A percentile compares a stretch with the other conserved stretches of the same genome.
Conservation (phyloP, 2,888 invertebrate species). For the Aphidius colemani region DNA sequence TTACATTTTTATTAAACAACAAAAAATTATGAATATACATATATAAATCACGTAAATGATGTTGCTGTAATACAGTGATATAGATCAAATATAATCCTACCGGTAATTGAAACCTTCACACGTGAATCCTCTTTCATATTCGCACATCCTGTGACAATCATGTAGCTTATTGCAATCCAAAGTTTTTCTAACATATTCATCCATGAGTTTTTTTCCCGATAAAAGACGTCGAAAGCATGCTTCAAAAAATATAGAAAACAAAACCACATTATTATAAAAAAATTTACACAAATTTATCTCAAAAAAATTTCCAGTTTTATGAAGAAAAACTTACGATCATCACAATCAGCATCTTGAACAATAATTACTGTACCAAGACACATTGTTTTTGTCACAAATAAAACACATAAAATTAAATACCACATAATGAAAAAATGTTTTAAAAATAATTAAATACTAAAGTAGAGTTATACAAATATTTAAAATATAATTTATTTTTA, state of each 20-base stretch:
- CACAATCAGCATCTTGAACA: conserved; percentile 35
- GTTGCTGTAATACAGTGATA: not conserved
- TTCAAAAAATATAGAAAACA: conserved; percentile 56
- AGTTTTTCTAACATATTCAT: conserved; percentile 72
- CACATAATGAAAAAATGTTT: conserved; percentile 18
- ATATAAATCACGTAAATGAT: too few species aligned
- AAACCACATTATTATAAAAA: conserved; percentile 10
- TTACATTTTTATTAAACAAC: conserved; percentile 9
- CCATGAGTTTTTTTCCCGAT: conserved; percentile 73
- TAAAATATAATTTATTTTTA: not conserved
- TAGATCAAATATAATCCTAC: conserved; percentile 53
- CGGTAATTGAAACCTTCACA: conserved; percentile 87
- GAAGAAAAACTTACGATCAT: conserved; percentile 40
- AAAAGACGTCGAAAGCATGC: conserved; percentile 80
- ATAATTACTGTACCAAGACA: conserved; percentile 39
- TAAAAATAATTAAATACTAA: not conserved
- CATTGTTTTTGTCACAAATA: conserved; percentile 24
- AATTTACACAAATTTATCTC: conserved; percentile 11
- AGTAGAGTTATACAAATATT: not conserved
- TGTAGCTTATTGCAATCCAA: conserved; percentile 74
- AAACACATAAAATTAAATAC: conserved; percentile 25
- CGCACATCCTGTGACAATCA: conserved; percentile 78
- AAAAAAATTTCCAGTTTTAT: not conserved
- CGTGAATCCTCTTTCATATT: conserved; percentile 73
- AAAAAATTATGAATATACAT: not conserved